Conservation (phyloP, 2,113 vertebrate genomes). For the Tachycineta bicolor region DNA sequence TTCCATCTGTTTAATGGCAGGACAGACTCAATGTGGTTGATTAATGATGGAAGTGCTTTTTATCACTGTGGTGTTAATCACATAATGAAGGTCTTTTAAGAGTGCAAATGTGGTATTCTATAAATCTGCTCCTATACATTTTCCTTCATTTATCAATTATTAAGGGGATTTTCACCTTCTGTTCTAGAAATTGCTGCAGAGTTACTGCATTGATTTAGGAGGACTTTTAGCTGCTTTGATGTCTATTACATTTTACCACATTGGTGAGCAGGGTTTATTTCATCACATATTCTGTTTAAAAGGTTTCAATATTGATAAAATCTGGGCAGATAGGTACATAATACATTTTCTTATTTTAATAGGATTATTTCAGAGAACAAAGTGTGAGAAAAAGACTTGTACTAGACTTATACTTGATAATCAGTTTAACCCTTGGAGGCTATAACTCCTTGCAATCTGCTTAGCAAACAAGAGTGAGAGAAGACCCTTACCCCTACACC, state of each 20-base stretch:
- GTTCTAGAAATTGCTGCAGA: slow-evolving; percentile 70
- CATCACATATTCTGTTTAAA: slow-evolving; percentile 71
- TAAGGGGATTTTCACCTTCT: slow-evolving; percentile 69
- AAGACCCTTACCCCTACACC: background rate
- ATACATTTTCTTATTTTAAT: slow-evolving; percentile 73
- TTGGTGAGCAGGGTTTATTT: slow-evolving; percentile 73
- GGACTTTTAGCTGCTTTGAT: slow-evolving; percentile 66
- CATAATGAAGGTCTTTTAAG: slow-evolving; percentile 67
- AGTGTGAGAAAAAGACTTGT: slow-evolving; percentile 26
- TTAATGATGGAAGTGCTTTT: slow-evolving; percentile 44
- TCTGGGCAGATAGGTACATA: slow-evolving; percentile 59
- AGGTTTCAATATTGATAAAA: slow-evolving; percentile 76
- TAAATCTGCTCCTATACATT: slow-evolving; percentile 72
- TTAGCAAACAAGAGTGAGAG: background rate
- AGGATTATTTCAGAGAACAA: slow-evolving; percentile 64
- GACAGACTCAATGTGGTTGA: background rate
- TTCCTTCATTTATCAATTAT: slow-evolving; percentile 74
- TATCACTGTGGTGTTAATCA: slow-evolving; percentile 62
- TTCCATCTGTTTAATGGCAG: background rate
- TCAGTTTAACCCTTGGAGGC: background rate
- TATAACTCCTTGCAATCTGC: background rate
- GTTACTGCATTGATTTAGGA: slow-evolving; percentile 70
- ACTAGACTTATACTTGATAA: background rate
- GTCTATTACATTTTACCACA: slow-evolving; percentile 75
- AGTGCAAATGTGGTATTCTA: slow-evolving; percentile 48